Evolutionary conservation across 2,113 vertebrate species (phyloP).

Genomic region (Struthidea cinerea): DNA sequence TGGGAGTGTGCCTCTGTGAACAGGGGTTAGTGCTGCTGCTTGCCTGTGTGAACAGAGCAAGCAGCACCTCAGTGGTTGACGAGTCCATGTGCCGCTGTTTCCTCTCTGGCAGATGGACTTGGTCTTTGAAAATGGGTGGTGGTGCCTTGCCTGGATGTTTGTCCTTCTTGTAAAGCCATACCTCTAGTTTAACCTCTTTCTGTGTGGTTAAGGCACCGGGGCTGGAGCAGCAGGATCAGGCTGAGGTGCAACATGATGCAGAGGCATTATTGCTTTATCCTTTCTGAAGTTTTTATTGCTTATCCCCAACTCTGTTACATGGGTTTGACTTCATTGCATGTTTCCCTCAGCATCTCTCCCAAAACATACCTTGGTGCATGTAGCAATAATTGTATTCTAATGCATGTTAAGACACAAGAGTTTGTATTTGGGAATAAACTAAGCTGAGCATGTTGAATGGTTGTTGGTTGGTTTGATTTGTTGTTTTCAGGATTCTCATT

Average conservation of each 20-base stretch:
- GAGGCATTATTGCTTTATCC: not conserved
- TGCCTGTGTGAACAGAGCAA: not conserved
- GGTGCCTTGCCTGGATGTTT: not conserved
- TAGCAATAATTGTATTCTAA: not conserved
- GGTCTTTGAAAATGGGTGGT: not conserved
- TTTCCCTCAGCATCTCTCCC: not conserved
- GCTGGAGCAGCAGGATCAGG: not conserved
- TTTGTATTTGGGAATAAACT: not conserved
- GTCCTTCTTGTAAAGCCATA: not conserved
- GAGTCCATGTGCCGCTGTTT: not conserved
- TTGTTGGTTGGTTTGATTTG: not conserved
- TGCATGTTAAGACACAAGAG: not conserved
- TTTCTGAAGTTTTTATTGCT: not conserved
- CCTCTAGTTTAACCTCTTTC: not conserved
- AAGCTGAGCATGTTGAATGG: not conserved
- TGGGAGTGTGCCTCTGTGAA: not conserved
- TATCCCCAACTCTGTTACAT: not conserved
- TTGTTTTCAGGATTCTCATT: not conserved
- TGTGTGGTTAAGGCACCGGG: rapidly evolving
- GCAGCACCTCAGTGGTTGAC: not conserved
- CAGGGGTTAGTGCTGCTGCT: not conserved
- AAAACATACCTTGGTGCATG: not conserved
- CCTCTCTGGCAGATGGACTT: not conserved
- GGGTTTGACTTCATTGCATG: not conserved
- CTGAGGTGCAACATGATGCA: not conserved